Conservation (phyloP, 37 sponge, comb jelly and placozoan species). For the Beroe forskalii region DNA sequence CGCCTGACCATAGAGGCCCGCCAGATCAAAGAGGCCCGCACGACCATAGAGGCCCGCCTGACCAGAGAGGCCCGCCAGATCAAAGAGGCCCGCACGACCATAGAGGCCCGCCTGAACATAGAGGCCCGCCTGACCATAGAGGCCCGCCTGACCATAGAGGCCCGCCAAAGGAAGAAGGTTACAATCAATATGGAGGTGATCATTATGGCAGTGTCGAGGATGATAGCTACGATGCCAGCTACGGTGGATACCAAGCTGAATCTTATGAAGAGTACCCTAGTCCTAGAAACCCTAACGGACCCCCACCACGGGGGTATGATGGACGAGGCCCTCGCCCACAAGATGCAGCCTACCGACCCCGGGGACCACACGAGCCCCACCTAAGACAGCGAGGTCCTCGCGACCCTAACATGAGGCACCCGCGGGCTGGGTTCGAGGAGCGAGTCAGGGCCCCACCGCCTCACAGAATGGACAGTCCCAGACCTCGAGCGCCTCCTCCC, state of each 20-base stretch:
- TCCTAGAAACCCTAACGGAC: background rate
- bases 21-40: background rate
- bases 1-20: background rate
- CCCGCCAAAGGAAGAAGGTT: no score
- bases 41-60: background rate
- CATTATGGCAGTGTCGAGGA: no score
- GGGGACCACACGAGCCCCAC: background rate
- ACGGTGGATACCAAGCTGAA: background rate
- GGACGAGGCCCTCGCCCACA: background rate
- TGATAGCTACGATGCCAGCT: background rate
- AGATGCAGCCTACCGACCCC: background rate
- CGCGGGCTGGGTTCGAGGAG: background rate
- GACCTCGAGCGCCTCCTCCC: slow-evolving; percentile 6
- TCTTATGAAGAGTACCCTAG: background rate
- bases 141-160: background rate
- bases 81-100: background rate
- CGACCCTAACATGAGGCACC: background rate
- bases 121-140: background rate
- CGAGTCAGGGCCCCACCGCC: background rate
- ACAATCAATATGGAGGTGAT: background rate
- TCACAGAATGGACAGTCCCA: background rate
- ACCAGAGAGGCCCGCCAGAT: background rate
- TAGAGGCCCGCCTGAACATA: background rate
- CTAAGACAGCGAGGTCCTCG: background rate
- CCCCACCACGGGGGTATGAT: background rate